Conservation (phyloP, 2,888 invertebrate species). For the Tinea pellionella region DNA sequence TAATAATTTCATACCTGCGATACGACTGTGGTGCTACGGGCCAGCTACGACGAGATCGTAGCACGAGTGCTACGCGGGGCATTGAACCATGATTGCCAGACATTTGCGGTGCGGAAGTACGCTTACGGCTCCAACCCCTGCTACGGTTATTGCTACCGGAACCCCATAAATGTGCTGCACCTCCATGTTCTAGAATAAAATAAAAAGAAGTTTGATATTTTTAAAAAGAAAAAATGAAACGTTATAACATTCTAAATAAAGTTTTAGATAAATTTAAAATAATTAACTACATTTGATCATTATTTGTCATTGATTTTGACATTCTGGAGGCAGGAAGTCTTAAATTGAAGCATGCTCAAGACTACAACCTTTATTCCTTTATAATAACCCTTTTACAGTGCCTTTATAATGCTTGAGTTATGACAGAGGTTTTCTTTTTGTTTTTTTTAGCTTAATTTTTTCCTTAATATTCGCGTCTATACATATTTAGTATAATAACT, state of each 20-base stretch:
- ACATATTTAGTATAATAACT: no score
- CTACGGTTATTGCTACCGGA: conserved; percentile 52
- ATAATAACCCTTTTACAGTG: background rate
- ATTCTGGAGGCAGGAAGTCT: no score
- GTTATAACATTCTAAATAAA: no score
- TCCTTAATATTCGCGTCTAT: no score
- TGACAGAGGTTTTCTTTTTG: background rate
- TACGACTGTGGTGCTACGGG: conserved; percentile 79
- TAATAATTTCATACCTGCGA: conserved; percentile 64
- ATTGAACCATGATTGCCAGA: conserved; percentile 59
- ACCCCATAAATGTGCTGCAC: conserved; percentile 73
- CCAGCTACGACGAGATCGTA: conserved; percentile 79
- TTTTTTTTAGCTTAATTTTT: no score
- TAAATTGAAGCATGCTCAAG: background rate
- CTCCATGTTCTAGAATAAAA: conserved; percentile 33
- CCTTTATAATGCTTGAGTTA: background rate
- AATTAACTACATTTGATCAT: background rate
- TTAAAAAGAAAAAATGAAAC: background rate
- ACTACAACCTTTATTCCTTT: background rate
- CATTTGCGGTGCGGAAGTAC: conserved; percentile 80
- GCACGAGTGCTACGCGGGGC: conserved; percentile 71
- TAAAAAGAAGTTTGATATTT: background rate
- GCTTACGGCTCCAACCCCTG: conserved; percentile 70
- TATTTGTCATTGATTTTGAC: no score
- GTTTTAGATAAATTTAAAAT: no score